Conservation (phyloP, 2,888 invertebrate species). For the Vesta saturnalis region DNA sequence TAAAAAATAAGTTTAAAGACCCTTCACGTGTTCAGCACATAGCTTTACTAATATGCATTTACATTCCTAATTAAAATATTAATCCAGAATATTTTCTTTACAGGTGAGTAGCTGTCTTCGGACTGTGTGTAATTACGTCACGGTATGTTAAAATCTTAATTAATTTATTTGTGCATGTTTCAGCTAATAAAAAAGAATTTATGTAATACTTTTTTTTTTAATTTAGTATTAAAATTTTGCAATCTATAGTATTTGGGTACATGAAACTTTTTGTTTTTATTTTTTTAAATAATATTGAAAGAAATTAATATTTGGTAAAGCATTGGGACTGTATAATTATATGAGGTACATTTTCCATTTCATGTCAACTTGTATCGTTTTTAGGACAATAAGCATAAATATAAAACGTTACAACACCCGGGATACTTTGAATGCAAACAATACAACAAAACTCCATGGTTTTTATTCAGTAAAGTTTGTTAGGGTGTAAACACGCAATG, state of each 20-base stretch:
- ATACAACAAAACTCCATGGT: background rate
- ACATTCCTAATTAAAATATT: conserved; percentile 1
- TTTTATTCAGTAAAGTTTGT: background rate
- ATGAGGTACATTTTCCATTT: background rate
- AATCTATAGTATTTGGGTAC: too few species aligned
- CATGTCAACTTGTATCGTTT: background rate
- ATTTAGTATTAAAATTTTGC: too few species aligned
- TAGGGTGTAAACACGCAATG: background rate
- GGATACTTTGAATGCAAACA: background rate
- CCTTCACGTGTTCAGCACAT: background rate
- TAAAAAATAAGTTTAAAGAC: background rate
- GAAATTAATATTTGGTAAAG: too few species aligned
- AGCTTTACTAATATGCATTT: background rate
- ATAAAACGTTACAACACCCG: conserved; percentile 1
- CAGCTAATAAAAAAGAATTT: too few species aligned
- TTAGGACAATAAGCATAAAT: background rate
- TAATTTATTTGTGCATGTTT: too few species aligned
- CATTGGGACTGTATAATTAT: too few species aligned
- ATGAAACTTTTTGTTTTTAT: too few species aligned
- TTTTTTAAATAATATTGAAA: too few species aligned
- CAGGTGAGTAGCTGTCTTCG: conserved; percentile 9
- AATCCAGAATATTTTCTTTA: background rate
- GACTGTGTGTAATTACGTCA: background rate
- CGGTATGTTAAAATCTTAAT: background rate
- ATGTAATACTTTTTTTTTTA: too few species aligned